Base-by-base conservation (phyloP, 2,888 invertebrate species). In the Dioctria rufipes region DNA sequence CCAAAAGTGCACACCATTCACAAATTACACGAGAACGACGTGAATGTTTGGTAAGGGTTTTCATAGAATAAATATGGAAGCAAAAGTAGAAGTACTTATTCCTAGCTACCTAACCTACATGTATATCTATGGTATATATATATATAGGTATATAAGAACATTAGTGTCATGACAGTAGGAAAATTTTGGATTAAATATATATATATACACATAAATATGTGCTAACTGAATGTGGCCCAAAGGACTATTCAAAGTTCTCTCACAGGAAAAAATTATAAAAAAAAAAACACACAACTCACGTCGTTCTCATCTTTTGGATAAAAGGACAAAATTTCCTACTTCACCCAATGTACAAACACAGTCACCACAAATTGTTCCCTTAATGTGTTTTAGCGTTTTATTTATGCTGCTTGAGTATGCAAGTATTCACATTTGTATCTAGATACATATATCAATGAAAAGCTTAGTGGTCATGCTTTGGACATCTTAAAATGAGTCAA, bases 1-100 rank as follows among this genome's bases (percentile, higher is more conserved):
- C 63, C 65, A 78, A 78, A 78, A 78, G 78, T 78, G 78, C 78
- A 78, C 60, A 75, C 42, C 60, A 75, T 75, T 61, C 75, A 75
- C 75, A 75, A 75, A 60, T 75, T 75, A 75, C 75, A 60, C n/a
- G 9, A n/a, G 54, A n/a, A 4, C 39, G 60, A 58, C 0, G 40
- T 65, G 6, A 5, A 37, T 9, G 61, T 61, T 13, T 61, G n/a
- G 25, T n/a, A 25, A 8, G 49, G 69, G 69, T 37, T 37, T 49
- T 42, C n/a, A 49, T 49, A n/a, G 39, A 25, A 25, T 25, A 25
- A 25, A 25, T 25, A 25, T 25, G 25, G 25, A 25, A 25, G 25
- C 25, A 25, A 25, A 25, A 25, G 25, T 25, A 25, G 25, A 25
- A 25, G 25, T 25, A 25, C 25, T 25, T 8, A 40, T 13, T 42